phyloP scores from a whole-genome alignment of 2,113 vertebrate species.

The Solea senegalensis region DNA sequence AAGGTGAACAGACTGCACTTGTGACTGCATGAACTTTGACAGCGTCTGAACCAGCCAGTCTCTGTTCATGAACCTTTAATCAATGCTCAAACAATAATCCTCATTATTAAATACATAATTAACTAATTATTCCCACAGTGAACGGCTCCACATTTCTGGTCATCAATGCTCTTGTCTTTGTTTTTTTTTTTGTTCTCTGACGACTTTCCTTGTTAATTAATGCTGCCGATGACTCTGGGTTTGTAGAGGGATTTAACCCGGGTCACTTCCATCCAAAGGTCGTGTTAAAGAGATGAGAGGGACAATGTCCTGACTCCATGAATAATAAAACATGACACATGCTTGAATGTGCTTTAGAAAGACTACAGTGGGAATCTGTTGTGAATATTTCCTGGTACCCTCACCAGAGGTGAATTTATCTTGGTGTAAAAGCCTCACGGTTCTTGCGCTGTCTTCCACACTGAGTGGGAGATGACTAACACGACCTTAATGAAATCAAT shows the following conservation, averaged over 20 bases:
- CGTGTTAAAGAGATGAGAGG: slow-evolving; percentile 16
- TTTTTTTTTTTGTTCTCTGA: background rate
- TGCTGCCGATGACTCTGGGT: slow-evolving; percentile 25
- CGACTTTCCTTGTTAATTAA: slow-evolving; percentile 13
- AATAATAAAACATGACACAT: background rate
- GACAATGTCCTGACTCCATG: background rate
- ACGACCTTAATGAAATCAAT: no score
- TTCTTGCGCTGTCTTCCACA: no score
- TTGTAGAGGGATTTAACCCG: slow-evolving; percentile 20
- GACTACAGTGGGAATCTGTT: no score
- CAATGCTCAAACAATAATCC: slow-evolving; percentile 40
- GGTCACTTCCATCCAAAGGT: slow-evolving; percentile 41
- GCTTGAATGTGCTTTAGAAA: no score
- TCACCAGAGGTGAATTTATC: no score
- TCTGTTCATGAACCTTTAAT: slow-evolving; percentile 41
- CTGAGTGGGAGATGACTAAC: no score
- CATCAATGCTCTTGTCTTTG: slow-evolving; percentile 34
- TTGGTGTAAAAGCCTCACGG: no score
- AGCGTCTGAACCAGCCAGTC: slow-evolving; percentile 24
- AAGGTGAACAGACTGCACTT: slow-evolving; percentile 25
- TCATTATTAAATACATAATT: no score
- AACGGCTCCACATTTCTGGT: slow-evolving; percentile 20
- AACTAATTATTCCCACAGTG: slow-evolving; percentile 31
- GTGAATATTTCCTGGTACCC: no score
- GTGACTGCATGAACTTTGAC: slow-evolving; percentile 10